Conservation (phyloP, 2,888 invertebrate genomes). For the Arctia plantaginis region DNA sequence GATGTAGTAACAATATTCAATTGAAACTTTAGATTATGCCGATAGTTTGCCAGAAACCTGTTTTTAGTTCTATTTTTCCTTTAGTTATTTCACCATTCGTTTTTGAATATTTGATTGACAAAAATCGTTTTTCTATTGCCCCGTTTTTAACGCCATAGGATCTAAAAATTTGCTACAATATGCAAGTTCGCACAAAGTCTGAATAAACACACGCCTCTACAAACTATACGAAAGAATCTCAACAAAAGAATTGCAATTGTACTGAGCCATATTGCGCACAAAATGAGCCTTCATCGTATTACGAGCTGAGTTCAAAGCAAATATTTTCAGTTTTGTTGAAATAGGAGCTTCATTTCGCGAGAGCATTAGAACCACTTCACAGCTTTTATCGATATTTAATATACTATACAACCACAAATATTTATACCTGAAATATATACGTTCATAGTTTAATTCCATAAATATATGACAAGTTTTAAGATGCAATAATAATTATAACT, state of each 20-base stretch:
- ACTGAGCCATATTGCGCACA: conserved; percentile 11
- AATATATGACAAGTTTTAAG: neutral
- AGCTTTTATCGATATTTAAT: neutral
- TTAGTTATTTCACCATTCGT: neutral
- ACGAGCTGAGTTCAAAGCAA: conserved; percentile 23
- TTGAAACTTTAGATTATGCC: neutral
- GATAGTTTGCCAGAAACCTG: neutral
- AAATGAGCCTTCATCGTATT: conserved; percentile 19
- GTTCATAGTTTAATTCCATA: neutral
- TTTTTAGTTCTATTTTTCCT: neutral
- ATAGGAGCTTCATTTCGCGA: conserved; percentile 11
- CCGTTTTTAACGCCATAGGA: neutral
- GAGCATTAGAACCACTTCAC: conserved; percentile 4
- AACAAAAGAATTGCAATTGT: conserved; percentile 17
- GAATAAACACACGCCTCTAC: conserved; percentile 13
- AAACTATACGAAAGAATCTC: conserved; percentile 5
- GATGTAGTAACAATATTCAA: neutral
- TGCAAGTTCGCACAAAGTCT: conserved; percentile 12
- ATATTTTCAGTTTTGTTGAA: conserved; percentile 26
- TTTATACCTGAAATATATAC: neutral
- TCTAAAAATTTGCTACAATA: conserved; percentile 1
- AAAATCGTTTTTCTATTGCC: neutral
- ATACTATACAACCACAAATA: conserved; percentile 1
- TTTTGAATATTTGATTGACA: neutral
- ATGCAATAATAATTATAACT: neutral